Percentiles rank a stretch among this genome's conserved stretches.
Evolutionary conservation across 2,888 invertebrate genomes (phyloP).

Genomic region (Gastrophysa polygoni): DNA sequence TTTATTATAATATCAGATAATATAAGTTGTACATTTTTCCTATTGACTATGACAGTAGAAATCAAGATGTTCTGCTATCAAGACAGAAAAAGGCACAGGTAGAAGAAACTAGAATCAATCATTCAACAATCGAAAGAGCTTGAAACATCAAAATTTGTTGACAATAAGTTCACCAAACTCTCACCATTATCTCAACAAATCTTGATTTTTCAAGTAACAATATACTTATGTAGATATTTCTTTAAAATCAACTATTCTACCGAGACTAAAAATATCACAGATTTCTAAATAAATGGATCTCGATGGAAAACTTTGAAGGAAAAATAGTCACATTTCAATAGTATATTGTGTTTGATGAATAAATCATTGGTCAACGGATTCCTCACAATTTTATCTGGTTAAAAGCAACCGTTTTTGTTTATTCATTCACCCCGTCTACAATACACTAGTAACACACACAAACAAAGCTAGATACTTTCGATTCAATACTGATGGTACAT

Average conservation of each 20-base stretch:
- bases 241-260: constrained; percentile 37
- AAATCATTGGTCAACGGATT: too few species aligned
- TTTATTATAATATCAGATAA: constrained; percentile 34
- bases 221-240: constrained; percentile 15
- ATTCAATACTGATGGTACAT: too few species aligned
- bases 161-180: constrained; percentile 7
- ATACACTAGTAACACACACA: too few species aligned
- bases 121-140: constrained; percentile 5
- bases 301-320: constrained; percentile 17
- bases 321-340: constrained; percentile 15
- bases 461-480: too few species aligned
- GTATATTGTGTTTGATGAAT: too few species aligned
- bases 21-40: constrained; percentile 35
- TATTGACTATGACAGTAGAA: constrained; percentile 46
- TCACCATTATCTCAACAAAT: constrained; percentile 15
- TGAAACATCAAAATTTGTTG: constrained; percentile 29
- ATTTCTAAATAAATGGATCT: constrained; percentile 43
- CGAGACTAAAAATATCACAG: constrained; percentile 57
- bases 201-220: constrained; percentile 17
- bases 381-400: too few species aligned
- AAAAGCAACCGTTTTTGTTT: too few species aligned
- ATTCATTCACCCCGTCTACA: too few species aligned
- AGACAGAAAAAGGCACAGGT: constrained; percentile 58
- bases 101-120: constrained; percentile 48
- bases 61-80: constrained; percentile 51